Conservation (phyloP, 1,140 invertebrate genomes). For the Bilobella aurantiaca region DNA sequence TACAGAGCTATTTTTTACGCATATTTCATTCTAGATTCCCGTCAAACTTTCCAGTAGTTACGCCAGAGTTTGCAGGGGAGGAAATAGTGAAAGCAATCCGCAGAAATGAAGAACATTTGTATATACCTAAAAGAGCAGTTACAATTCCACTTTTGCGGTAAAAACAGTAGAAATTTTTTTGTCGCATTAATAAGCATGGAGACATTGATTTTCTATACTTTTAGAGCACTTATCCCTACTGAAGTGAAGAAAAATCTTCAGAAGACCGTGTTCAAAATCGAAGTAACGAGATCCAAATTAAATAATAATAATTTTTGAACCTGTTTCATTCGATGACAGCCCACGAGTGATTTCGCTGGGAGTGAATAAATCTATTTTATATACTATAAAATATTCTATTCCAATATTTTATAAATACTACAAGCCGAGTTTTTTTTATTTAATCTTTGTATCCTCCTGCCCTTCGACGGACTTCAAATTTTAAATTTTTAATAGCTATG, state of each 20-base stretch:
- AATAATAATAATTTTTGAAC: neutral
- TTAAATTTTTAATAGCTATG: too few relatives aligned
- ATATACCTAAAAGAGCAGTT: neutral
- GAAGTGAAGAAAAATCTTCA: neutral
- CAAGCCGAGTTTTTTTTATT: too few relatives aligned
- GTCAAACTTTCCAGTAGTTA: conserved; percentile 13
- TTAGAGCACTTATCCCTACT: neutral
- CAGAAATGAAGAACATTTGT: conserved; percentile 11
- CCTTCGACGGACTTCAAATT: too few relatives aligned
- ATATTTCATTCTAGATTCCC: conserved; percentile 16
- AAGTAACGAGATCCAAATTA: neutral
- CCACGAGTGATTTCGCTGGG: too few relatives aligned
- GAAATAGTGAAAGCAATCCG: conserved; percentile 17
- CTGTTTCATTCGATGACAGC: too few relatives aligned
- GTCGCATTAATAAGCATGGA: neutral
- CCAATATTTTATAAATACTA: too few relatives aligned
- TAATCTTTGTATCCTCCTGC: too few relatives aligned
- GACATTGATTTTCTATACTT: neutral
- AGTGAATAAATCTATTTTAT: too few relatives aligned
- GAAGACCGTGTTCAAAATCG: neutral
- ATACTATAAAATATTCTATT: too few relatives aligned
- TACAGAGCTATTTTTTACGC: too few relatives aligned
- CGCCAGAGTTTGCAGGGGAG: conserved; percentile 22
- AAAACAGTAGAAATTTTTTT: too few relatives aligned
- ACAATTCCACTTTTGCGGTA: neutral